phyloP scores from a whole-genome alignment of 1,140 invertebrate genomes.

The Eueides isabella region DNA sequence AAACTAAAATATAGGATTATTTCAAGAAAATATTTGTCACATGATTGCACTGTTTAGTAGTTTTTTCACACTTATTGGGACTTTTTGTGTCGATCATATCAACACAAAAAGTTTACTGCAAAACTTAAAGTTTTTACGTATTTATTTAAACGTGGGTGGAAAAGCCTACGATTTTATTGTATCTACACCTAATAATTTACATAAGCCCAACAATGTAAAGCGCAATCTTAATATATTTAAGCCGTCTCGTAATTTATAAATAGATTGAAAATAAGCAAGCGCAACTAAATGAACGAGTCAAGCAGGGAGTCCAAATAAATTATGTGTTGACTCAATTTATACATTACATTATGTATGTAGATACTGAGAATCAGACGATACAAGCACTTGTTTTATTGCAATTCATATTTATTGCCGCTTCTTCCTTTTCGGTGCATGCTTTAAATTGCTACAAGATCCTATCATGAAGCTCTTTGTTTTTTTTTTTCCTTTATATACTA shows the following conservation, averaged over 20 bases:
- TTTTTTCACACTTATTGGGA: neutral
- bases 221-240: conserved; percentile 5
- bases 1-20: neutral
- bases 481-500: no score
- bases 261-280: conserved; percentile 42
- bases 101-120: no score
- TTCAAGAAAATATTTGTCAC: neutral
- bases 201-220: neutral
- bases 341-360: conserved; percentile 14
- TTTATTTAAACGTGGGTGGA: no score
- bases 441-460: conserved; percentile 17
- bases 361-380: conserved; percentile 32
- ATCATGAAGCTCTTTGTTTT: neutral
- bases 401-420: conserved; percentile 26
- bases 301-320: conserved; percentile 41
- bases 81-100: no score
- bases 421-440: conserved; percentile 20
- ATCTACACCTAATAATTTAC: neutral
- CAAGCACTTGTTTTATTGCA: conserved; percentile 22
- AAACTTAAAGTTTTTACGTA: no score
- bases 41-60: neutral
- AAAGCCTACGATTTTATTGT: no score
- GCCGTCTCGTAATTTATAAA: conserved; percentile 32
- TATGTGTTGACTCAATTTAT: conserved; percentile 37
- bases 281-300: conserved; percentile 47